A percentile compares a stretch with the other conserved stretches of the same genome.
These are phyloP conservation scores for Plectus sambesii DNA, from an alignment of 1,140 invertebrate genomes.

Conservation along the genomic window DNA sequence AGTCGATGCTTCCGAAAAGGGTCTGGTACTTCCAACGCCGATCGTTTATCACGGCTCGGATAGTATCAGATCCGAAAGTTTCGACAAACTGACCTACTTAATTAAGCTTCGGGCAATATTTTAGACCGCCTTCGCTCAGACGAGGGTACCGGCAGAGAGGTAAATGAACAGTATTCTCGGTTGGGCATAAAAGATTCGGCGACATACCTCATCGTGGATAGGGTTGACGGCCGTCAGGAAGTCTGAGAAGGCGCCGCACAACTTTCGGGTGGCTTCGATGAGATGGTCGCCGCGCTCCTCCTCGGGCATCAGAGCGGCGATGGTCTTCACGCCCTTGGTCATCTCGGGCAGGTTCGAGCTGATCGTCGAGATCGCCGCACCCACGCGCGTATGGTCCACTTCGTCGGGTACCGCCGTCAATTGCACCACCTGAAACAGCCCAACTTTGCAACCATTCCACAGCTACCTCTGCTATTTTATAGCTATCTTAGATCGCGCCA, in stretches of 20 bases:
- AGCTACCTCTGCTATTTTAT: no score
- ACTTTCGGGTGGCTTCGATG: constrained; percentile 74
- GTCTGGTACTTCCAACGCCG: no score
- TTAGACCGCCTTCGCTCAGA: no score
- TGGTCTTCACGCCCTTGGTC: constrained; percentile 80
- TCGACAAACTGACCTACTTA: no score
- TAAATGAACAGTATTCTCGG: background rate
- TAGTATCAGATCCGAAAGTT: no score
- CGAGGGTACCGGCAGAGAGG: no score
- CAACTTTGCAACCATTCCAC: no score
- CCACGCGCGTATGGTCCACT: constrained; percentile 82
- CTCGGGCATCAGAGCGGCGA: constrained; percentile 82
- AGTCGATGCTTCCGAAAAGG: no score
- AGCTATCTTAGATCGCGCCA: no score
- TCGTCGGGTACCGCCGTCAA: constrained; percentile 61
- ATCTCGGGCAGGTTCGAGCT: constrained; percentile 90
- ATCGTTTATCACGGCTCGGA: no score
- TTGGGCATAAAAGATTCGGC: background rate
- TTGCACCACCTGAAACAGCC: no score
- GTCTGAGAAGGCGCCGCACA: constrained; percentile 87
- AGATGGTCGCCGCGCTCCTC: constrained; percentile 69
- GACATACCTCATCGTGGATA: constrained; percentile 68
- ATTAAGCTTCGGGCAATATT: no score
- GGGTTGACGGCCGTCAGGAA: constrained; percentile 85
- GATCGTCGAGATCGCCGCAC: constrained; percentile 90